Percentiles rank a stretch among this genome's conserved stretches.
These are phyloP conservation scores for Trochalopteron elliotii DNA, from an alignment of 2,113 vertebrate genomes.

Conservation along the genomic window DNA sequence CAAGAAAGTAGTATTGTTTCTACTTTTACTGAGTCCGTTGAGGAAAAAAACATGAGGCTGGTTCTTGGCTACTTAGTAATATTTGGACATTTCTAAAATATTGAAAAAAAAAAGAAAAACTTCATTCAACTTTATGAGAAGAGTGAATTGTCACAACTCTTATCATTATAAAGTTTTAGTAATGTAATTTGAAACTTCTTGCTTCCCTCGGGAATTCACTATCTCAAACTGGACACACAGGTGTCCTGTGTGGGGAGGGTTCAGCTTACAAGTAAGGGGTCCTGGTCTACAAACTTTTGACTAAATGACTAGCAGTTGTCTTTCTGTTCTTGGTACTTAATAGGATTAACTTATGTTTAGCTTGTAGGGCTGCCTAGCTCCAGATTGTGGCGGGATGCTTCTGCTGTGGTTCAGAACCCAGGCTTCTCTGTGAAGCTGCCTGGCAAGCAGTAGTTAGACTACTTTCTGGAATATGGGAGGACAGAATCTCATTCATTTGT, in stretches of 20 bases:
- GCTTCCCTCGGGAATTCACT: background rate
- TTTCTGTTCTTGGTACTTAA: background rate
- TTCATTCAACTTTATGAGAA: background rate
- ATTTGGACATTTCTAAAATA: background rate
- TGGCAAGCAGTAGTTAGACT: background rate
- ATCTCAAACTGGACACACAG: accelerated
- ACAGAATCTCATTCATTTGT: background rate
- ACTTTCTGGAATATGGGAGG: background rate
- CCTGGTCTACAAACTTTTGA: background rate
- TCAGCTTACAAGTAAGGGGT: background rate
- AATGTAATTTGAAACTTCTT: background rate
- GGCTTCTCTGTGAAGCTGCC: background rate
- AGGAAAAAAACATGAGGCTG: background rate
- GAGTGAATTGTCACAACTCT: background rate
- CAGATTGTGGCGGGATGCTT: background rate
- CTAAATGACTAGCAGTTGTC: background rate
- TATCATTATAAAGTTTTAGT: background rate
- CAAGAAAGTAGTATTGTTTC: background rate
- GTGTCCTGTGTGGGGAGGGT: background rate
- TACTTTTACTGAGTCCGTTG: background rate
- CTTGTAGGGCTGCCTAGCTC: background rate
- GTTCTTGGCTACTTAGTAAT: background rate
- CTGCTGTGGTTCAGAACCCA: background rate
- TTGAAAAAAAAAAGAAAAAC: background rate
- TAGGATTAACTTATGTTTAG: background rate